A percentile compares a stretch with the other conserved stretches of the same genome.
phyloP scores from a whole-genome alignment of 2,888 invertebrate genomes.

The Xestia sexstrigata region DNA sequence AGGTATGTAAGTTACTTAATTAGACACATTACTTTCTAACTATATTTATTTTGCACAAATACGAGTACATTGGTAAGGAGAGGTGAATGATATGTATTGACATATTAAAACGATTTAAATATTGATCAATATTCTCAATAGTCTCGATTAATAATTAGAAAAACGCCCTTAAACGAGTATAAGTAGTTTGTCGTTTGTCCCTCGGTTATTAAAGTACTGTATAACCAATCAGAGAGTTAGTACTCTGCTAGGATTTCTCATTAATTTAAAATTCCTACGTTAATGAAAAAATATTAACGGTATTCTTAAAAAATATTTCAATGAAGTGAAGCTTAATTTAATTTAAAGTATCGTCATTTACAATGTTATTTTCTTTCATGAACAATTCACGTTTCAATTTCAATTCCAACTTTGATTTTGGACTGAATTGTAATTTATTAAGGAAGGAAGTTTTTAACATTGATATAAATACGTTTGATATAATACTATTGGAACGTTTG shows the following conservation, averaged over 20 bases:
- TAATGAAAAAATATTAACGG: background rate
- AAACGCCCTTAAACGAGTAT: background rate
- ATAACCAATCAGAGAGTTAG: background rate
- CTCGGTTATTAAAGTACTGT: background rate
- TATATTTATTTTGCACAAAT: too few relatives aligned
- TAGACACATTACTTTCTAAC: too few relatives aligned
- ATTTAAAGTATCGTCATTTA: background rate
- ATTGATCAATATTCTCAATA: background rate
- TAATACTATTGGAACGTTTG: background rate
- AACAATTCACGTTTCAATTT: background rate
- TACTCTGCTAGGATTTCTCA: background rate
- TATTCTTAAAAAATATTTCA: background rate
- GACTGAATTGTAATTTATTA: background rate
- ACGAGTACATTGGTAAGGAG: too few relatives aligned
- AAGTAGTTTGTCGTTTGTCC: background rate
- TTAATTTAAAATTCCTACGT: background rate
- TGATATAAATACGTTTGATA: background rate
- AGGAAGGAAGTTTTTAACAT: background rate
- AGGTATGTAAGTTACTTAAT: too few relatives aligned
- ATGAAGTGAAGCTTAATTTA: background rate
- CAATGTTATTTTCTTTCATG: background rate
- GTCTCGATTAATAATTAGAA: background rate
- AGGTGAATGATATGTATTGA: background rate
- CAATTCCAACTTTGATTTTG: background rate
- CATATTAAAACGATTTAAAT: background rate